Percentiles rank a stretch among this genome's conserved stretches.
Evolutionary conservation across 2,113 vertebrate species (phyloP).

Genomic region (Daubentonia madagascariensis): DNA sequence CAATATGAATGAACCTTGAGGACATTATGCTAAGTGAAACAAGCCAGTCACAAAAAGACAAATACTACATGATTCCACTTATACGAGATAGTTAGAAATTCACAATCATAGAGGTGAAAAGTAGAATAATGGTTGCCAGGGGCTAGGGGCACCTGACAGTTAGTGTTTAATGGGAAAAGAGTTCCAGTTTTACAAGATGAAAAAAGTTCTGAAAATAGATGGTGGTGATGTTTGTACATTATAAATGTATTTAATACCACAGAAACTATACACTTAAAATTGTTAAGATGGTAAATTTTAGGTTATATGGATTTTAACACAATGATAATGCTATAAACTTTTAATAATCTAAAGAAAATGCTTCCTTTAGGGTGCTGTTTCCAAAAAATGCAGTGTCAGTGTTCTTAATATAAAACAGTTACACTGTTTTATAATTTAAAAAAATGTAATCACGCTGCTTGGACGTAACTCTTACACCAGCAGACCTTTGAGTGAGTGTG

Average conservation of each 20-base stretch:
- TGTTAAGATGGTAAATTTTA: neutral
- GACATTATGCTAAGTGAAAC: neutral
- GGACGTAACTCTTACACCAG: neutral
- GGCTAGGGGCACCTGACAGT: neutral
- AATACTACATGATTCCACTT: neutral
- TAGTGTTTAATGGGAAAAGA: neutral
- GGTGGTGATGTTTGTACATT: neutral
- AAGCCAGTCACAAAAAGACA: neutral
- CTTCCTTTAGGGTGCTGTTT: neutral
- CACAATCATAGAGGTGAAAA: neutral
- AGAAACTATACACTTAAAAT: neutral
- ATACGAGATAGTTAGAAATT: neutral
- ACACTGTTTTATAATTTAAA: neutral
- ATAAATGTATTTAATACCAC: neutral
- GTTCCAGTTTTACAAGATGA: neutral
- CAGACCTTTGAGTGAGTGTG: neutral
- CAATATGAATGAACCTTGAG: neutral
- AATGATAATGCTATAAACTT: neutral
- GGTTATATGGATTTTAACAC: neutral
- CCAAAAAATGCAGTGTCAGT: neutral
- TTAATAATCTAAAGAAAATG: conserved; percentile 5
- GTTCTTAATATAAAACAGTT: neutral
- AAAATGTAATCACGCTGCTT: neutral
- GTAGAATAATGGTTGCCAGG: neutral
- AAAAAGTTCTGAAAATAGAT: neutral